Percentiles rank a stretch among this genome's conserved stretches.
Conservation (phyloP, 2,113 vertebrate species). For the Cyanoliseus patagonus region DNA sequence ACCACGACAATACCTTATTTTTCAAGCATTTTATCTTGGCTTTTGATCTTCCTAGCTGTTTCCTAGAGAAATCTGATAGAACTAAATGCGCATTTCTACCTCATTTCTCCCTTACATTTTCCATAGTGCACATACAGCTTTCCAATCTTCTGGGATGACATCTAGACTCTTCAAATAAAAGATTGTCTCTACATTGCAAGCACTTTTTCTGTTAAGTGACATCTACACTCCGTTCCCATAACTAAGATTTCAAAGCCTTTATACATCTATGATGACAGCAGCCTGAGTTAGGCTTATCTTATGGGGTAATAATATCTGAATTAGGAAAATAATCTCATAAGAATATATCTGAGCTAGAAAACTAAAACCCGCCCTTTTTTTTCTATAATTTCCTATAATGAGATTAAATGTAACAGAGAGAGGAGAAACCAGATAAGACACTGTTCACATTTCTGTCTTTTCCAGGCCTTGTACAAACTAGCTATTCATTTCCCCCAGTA, state of each 20-base stretch:
- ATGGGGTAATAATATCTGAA: not conserved
- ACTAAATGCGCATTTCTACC: not conserved
- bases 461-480: not conserved
- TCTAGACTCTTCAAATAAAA: not conserved
- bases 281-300: not conserved
- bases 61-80: not conserved
- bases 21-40: not conserved
- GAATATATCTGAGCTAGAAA: not conserved
- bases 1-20: not conserved
- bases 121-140: not conserved
- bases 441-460: not conserved
- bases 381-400: not conserved
- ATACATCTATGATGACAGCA: not conserved
- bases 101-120: not conserved
- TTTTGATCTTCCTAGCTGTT: not conserved
- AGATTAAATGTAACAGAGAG: not conserved
- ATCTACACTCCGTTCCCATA: not conserved
- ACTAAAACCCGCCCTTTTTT: not conserved
- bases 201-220: not conserved
- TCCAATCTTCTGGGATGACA: not conserved
- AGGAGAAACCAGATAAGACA: not conserved
- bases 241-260: not conserved
- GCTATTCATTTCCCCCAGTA: rapidly evolving
- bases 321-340: not conserved
- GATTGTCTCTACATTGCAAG: not conserved